Conservation (phyloP, 2,888 invertebrate genomes). For the Dryocosmus kuriphilus region DNA sequence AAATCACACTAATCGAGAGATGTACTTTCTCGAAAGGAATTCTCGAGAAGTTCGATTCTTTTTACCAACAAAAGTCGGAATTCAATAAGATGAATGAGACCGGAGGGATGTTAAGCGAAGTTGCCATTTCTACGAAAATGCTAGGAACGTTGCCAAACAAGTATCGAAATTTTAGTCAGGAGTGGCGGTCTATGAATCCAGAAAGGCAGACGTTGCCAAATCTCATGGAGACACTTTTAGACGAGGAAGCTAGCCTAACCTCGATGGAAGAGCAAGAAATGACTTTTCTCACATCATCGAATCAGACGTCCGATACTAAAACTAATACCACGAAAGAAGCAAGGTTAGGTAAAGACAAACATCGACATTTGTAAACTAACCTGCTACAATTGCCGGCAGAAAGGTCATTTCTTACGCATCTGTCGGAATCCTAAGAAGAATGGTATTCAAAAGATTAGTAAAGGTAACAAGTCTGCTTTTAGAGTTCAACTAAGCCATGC, state of each 20-base stretch:
- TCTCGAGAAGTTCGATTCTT: slow-evolving; percentile 35
- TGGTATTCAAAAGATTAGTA: not conserved
- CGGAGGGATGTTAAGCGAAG: slow-evolving; percentile 45
- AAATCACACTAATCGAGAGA: slow-evolving; percentile 47
- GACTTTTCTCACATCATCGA: not conserved
- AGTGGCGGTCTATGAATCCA: slow-evolving; percentile 45
- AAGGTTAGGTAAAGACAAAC: not conserved
- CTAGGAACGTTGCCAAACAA: slow-evolving; percentile 44
- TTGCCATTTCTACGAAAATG: slow-evolving; percentile 49
- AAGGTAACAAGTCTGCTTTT: not conserved
- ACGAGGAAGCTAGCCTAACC: slow-evolving; percentile 40
- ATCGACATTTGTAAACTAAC: not conserved
- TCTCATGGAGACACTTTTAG: slow-evolving; percentile 43
- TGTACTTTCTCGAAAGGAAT: slow-evolving; percentile 40
- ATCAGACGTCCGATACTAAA: not conserved
- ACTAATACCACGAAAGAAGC: too few relatives aligned
- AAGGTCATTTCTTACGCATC: not conserved
- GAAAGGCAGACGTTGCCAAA: slow-evolving; percentile 47
- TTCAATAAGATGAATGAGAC: slow-evolving; percentile 41
- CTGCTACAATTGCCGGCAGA: not conserved
- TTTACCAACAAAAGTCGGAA: not conserved
- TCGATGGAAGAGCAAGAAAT: slow-evolving; percentile 17
- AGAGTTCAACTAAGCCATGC: not conserved
- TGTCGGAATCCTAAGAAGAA: not conserved
- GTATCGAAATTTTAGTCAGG: slow-evolving; percentile 46